phyloP scores from a whole-genome alignment of 1,140 invertebrate genomes.

The Oppia nitens region DNA sequence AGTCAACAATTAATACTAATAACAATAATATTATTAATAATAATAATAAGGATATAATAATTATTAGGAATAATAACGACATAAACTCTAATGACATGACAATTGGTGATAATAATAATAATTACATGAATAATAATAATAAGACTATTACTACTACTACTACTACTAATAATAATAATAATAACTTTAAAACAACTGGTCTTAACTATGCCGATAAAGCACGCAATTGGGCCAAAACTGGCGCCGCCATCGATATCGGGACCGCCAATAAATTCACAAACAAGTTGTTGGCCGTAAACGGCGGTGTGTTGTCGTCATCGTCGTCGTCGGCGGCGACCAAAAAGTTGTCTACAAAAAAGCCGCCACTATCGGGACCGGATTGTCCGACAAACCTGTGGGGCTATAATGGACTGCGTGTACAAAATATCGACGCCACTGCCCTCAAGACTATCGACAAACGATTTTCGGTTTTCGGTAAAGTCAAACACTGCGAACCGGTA shows the following conservation, averaged over 20 bases:
- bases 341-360: not conserved
- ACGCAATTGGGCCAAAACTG: not conserved
- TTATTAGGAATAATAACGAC: too few relatives aligned
- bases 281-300: not conserved
- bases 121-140: too few relatives aligned
- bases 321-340: not conserved
- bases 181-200: not conserved
- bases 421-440: not conserved
- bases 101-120: too few relatives aligned
- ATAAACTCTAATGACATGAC: too few relatives aligned
- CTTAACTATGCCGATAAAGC: constrained; percentile 4
- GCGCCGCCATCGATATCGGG: not conserved
- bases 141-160: too few relatives aligned
- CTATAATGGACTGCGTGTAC: constrained; percentile 14
- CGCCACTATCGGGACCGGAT: not conserved
- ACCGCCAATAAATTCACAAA: not conserved
- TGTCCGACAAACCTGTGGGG: constrained; percentile 15
- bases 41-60: too few relatives aligned
- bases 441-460: not conserved
- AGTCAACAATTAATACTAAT: too few relatives aligned
- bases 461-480: constrained; percentile 12
- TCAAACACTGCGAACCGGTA: constrained; percentile 8
- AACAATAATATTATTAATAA: too few relatives aligned
- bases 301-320: not conserved
- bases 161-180: not conserved